Evolutionary conservation across 2,113 vertebrate species (phyloP), one percentile per base, ranked within the genome.

Genomic region (Forbesichthys papilliferus): DNA sequence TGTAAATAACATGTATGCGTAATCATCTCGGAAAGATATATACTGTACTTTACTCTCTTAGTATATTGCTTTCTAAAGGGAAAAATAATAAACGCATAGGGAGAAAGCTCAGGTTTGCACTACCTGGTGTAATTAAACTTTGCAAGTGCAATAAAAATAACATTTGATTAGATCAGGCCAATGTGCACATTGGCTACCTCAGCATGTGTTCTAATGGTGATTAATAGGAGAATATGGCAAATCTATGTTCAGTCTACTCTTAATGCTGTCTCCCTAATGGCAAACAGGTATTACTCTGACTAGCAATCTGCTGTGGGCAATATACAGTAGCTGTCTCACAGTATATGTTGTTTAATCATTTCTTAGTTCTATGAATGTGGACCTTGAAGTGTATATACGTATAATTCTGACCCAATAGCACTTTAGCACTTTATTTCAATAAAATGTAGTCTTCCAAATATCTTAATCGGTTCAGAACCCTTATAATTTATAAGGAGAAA

Each of bases 401-500:
- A 42, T 42, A 6, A 42, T 42, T 42, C 36, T 8, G 36, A 42
- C 36, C 36, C 36, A 42, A 6, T 42, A 42, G 36, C 36, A 42
- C 36, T 42, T 42, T 42, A 42, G 36, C 7, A 8, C 7, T 42
- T 42, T 42, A 42, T 6, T 6, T 42, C 4, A 42, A 42, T 42
- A 42, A 42, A 6, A 42, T 8, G 7, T 8, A 42, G 36, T 42
- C 36, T 42, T 42, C 1, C 4, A 42, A 42, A 42, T 42, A 5
- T 42, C 36, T 8, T 42, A 42, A 42, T 42, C 5, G 36, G 36
- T 1, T 42, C 36, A 42, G 7, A 6, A 42, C 36, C 7, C 83
- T 82, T 79, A 73, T 74, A 73, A 78, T 73, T 74, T 53, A 70
- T 66, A 67, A 77, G 62, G 66, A 81, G 56, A 74, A 42, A 42